A percentile compares a stretch with the other conserved stretches of the same genome.
These are phyloP conservation scores for Pinctada fucata DNA, from an alignment of 2,888 invertebrate species.

Conservation along the genomic window DNA sequence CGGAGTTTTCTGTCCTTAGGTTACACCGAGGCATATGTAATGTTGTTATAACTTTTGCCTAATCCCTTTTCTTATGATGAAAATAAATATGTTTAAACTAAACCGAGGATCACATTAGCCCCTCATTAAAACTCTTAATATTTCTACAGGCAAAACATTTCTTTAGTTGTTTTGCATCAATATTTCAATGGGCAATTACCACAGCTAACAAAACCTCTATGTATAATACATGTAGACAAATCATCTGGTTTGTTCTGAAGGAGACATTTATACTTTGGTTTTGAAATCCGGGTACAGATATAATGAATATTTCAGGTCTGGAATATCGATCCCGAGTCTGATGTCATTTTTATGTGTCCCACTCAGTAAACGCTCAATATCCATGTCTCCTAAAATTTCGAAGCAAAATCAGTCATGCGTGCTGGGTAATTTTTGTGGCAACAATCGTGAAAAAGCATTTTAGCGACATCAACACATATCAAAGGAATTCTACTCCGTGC, in stretches of 20 bases:
- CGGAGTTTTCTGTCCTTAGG: no score
- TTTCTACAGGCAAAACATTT: no score
- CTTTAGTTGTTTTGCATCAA: no score
- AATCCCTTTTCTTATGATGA: no score
- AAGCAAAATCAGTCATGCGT: background rate
- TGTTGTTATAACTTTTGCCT: no score
- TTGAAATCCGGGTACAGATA: background rate
- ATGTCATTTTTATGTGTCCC: background rate
- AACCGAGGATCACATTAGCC: conserved; percentile 5
- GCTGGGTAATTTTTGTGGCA: background rate
- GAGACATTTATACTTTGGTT: no score
- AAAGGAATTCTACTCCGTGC: background rate
- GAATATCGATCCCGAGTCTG: background rate
- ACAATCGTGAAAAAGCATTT: conserved; percentile 11
- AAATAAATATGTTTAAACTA: no score
- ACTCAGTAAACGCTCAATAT: background rate
- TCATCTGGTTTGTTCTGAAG: no score
- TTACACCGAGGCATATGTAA: conserved; percentile 5
- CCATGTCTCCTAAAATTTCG: background rate
- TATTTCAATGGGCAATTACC: no score
- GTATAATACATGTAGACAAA: no score
- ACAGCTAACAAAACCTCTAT: no score
- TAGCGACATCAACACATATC: background rate
- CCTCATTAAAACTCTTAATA: no score
- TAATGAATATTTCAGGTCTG: background rate